Evolutionary conservation across 1,140 invertebrate genomes (phyloP), one percentile per base, ranked within the genome.

Genomic region (Pygmarrhopalites habei): DNA sequence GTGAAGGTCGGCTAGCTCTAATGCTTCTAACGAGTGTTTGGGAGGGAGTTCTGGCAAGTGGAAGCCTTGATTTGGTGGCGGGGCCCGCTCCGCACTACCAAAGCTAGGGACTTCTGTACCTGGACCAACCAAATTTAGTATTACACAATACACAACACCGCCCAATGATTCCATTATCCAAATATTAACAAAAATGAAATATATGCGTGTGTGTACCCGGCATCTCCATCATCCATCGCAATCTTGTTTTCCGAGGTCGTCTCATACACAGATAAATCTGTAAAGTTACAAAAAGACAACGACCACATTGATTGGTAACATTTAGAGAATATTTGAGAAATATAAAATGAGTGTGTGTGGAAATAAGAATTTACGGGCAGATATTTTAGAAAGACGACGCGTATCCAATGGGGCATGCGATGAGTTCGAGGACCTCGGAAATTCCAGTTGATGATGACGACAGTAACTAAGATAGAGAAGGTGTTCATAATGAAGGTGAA

Each of bases 401-500:
- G 82, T 68, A 97, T 95, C 87, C 92, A 92, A 71, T 89, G 85
- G 5, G 94, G 93, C 94, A 98, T 97, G 72, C 89, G 76, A 72
- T 88, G 85, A 10, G 86, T 89, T 35, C 83, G 78, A 1, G 95
- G 95, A 19, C 95, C 95, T 74, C 95, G 82, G 80, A 98, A 99
- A 75, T 99, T 98, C 88, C 93, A 95, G 76, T 99, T 99, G 74
- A 99, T 98, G 72, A 99, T 98, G 73, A 99, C 87, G 25, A 99
- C 95, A 0, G 97, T 99, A 5, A 98, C 90, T 60, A 99, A 80
- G 79, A 99, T 98, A 81, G 94, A 96, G 69, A 99, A 90, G 26
- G 97, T 98, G 77, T 99, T 99, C 92, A 99, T 98, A 62, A 99
- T 95, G 79, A 99, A 99, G 29, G 96, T 99, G 77, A 99, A 98